Percentiles rank a stretch among this genome's conserved stretches.
Evolutionary conservation across 2,888 invertebrate genomes (phyloP).

Genomic region (Drosophila affinis): DNA sequence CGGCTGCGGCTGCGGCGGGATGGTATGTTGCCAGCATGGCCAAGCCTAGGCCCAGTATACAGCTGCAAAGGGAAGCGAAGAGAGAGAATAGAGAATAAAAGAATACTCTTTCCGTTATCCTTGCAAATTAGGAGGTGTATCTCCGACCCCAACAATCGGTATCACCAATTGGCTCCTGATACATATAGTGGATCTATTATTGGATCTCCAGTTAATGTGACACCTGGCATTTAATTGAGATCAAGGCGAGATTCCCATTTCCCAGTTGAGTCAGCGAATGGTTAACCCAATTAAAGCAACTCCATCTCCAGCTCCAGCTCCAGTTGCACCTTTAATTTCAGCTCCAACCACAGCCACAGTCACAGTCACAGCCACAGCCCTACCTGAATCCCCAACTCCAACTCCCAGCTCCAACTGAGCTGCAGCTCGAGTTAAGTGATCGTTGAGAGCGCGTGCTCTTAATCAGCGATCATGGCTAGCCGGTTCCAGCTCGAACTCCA

Average conservation of each 20-base stretch:
- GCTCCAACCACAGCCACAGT: no score
- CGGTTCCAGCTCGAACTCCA: conserved; percentile 6
- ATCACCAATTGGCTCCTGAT: no score
- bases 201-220: not conserved
- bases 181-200: no score
- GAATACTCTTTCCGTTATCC: no score
- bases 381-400: not conserved
- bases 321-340: not conserved
- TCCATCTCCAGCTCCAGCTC: not conserved
- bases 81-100: not conserved
- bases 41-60: conserved; percentile 51
- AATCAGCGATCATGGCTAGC: conserved; percentile 35
- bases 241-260: not conserved
- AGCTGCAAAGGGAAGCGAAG: conserved; percentile 54
- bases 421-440: conserved; percentile 15
- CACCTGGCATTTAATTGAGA: not conserved
- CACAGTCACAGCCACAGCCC: not conserved
- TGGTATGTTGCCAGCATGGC: conserved; percentile 55
- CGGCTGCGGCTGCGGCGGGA: conserved; percentile 20
- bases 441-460: conserved; percentile 37
- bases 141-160: no score
- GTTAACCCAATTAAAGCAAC: conserved; percentile 36
- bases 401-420: not conserved
- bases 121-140: no score
- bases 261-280: conserved; percentile 6